These are phyloP conservation scores for Penaeus monodon DNA, from an alignment of 2,888 invertebrate genomes.

Conservation along the genomic window DNA sequence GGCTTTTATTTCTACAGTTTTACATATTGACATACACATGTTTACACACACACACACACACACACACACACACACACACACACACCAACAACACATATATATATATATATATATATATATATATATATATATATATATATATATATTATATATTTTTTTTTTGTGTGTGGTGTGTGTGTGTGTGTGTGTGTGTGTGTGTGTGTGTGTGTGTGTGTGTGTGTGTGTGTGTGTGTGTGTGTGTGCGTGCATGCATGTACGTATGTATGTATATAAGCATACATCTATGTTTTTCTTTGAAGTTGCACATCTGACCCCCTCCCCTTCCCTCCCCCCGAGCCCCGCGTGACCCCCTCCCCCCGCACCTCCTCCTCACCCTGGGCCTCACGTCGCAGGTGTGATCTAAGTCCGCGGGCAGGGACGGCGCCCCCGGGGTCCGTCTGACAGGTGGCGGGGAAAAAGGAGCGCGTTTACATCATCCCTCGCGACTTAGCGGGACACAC, in stretches of 20 bases:
- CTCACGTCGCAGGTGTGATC: conserved; percentile 66
- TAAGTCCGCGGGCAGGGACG: conserved; percentile 86
- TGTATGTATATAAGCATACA: not conserved
- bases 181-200: conserved; percentile 14
- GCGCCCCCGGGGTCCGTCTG: conserved; percentile 92
- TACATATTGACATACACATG: too few species aligned
- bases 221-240: not conserved
- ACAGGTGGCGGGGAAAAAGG: too few species aligned
- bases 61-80: too few species aligned
- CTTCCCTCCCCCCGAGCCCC: too few species aligned
- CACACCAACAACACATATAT: not conserved
- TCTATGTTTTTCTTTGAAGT: not conserved
- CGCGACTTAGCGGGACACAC: too few species aligned
- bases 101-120: not conserved
- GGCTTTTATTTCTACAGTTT: too few species aligned
- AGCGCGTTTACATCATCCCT: too few species aligned
- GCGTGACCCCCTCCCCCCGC: too few species aligned
- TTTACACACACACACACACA: too few species aligned
- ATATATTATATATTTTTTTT: not conserved
- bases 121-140: not conserved
- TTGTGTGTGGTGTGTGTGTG: not conserved
- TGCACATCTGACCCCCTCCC: too few species aligned
- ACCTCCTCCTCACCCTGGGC: not conserved
- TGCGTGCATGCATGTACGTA: not conserved
- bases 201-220: not conserved